phyloP scores from a whole-genome alignment of 2,797 vertebrate genomes.

The Squalus acanthias region DNA sequence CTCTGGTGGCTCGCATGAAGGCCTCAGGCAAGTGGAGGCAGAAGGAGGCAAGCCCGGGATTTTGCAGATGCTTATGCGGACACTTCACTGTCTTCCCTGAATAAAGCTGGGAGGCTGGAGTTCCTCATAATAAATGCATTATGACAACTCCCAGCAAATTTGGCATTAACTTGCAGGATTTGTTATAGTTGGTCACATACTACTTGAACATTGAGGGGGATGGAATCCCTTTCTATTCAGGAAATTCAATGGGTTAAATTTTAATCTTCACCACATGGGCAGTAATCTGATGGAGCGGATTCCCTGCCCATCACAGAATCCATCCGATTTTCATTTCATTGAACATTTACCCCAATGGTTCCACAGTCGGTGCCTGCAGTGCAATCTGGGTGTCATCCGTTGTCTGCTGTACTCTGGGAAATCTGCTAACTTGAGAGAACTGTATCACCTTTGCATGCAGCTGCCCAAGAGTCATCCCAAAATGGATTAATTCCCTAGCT shows the following conservation, averaged over 20 bases:
- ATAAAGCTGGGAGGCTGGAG: background rate
- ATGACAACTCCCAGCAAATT: background rate
- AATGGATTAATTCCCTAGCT: background rate
- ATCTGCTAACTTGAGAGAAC: background rate
- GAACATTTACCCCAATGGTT: background rate
- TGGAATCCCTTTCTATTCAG: background rate
- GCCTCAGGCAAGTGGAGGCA: background rate
- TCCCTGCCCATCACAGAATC: background rate
- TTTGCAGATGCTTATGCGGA: background rate
- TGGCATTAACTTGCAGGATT: background rate
- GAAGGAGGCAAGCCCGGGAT: background rate
- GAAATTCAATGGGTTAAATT: background rate
- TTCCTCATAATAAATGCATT: background rate
- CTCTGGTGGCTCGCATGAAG: background rate
- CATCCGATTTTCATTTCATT: background rate
- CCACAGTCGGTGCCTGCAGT: background rate
- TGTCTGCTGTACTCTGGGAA: background rate
- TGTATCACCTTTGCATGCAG: background rate
- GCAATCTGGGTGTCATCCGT: background rate
- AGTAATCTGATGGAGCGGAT: too few relatives aligned
- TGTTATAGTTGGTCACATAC: background rate
- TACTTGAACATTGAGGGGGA: background rate
- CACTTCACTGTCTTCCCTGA: background rate
- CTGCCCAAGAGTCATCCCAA: background rate
- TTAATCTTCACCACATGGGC: too few relatives aligned